Base-by-base conservation (phyloP, 2,888 invertebrate genomes). In the Lycia hirtaria region DNA sequence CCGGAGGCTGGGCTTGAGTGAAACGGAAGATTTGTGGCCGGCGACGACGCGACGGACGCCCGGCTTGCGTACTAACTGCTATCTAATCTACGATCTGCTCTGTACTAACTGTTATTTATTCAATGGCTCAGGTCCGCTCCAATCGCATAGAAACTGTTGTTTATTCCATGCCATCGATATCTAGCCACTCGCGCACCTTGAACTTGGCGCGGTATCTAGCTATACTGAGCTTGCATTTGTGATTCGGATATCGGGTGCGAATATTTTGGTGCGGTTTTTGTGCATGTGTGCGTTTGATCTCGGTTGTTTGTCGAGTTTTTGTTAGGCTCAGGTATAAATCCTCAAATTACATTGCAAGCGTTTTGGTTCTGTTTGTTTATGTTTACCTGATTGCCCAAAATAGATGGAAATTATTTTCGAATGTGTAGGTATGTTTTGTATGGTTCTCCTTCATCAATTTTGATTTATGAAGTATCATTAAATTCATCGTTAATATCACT, bases 1-100 rank as follows among this genome's bases (percentile, higher is more conserved):
- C 74, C 82, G 86, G 88, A 86, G 87, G 84, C 88, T 87, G 88
- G 83, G 89, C 81, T 74, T 79, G 91, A 92, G 90, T 90, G 91
- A 92, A 92, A 92, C 83, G 90, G 90, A 90, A 92, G 91, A 92
- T 92, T 89, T 88, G 90, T 87, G 84, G 83, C 87, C 67, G 65
- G 71, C 73, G 78, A 76, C 67, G 62, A 20, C 50, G 50, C 41
- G 49, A 40, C 57, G 57, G 56, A 40, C 55, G 54, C 35, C 47
- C 51, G 40, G 38, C 47, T 38, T 50, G 38, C 57, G 59, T 35
- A 41, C 26, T 41, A 17, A 41, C 41, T 41, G 26, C 10, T 26
- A 26, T 5, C 7, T 3, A 28, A 17, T 41, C 41, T 28, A 9
- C 17, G 17, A 5, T 10, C 6, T 28, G 0, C 4, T 26, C n/a